Conservation (phyloP, 1,140 invertebrate species). For the Notospermus geniculatus region DNA sequence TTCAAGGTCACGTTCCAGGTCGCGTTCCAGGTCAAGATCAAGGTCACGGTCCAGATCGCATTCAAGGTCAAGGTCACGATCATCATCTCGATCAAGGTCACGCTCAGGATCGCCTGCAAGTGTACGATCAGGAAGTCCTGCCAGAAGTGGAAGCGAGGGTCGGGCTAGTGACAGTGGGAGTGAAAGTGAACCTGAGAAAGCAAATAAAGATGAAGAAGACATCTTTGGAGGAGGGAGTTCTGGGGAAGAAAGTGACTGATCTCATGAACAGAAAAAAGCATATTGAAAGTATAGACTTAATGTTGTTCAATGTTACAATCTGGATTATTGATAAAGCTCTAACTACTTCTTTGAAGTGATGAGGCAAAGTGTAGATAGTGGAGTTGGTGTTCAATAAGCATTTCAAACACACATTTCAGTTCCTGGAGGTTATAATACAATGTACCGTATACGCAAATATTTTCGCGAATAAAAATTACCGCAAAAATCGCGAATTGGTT, state of each 20-base stretch:
- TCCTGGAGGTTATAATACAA: no score
- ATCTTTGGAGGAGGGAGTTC: slow-evolving; percentile 54
- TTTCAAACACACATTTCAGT: no score
- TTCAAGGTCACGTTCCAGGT: not conserved
- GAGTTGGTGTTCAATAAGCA: no score
- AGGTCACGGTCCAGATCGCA: slow-evolving; percentile 17
- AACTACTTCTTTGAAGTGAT: no score
- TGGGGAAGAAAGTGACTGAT: slow-evolving; percentile 4
- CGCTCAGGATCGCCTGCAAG: slow-evolving; percentile 16
- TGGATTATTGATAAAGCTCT: no score
- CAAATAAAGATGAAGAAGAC: slow-evolving; percentile 53
- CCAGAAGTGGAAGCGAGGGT: slow-evolving; percentile 31
- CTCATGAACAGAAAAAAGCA: no score
- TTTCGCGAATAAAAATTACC: no score
- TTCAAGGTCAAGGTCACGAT: slow-evolving; percentile 11
- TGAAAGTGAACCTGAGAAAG: slow-evolving; percentile 30
- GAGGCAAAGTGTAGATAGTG: no score
- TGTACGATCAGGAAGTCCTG: slow-evolving; percentile 25
- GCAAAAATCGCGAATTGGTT: no score
- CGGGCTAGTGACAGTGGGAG: slow-evolving; percentile 31
- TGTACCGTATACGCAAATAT: no score
- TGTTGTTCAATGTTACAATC: no score
- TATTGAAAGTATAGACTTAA: no score
- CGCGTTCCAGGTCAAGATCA: not conserved
- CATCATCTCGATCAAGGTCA: slow-evolving; percentile 35